phyloP scores from a whole-genome alignment of 1,140 invertebrate species.

The Piezodorus guildinii region DNA sequence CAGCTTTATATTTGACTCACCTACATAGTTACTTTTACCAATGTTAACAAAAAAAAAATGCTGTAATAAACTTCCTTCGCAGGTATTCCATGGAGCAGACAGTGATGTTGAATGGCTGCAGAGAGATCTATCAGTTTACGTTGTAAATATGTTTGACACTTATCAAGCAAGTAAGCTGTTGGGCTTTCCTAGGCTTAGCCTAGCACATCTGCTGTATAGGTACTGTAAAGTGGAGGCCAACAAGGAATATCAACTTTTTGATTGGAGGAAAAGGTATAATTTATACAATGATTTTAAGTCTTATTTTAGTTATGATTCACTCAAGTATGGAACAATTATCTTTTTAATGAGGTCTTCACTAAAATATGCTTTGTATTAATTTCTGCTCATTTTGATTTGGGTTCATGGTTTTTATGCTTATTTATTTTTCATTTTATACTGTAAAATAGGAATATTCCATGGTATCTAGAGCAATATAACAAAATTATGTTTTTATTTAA shows the following conservation, averaged over 20 bases:
- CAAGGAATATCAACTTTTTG: conserved; percentile 86
- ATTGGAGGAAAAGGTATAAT: conserved; percentile 84
- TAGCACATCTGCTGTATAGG: conserved; percentile 64
- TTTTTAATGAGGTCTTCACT: no score
- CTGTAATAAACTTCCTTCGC: not conserved
- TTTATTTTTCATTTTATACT: no score
- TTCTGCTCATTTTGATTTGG: no score
- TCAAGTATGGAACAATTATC: no score
- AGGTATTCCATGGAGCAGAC: conserved; percentile 88
- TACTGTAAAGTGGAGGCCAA: conserved; percentile 72
- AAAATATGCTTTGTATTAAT: no score
- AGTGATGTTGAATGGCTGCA: conserved; percentile 89
- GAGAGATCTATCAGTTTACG: conserved; percentile 84
- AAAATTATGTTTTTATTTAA: no score
- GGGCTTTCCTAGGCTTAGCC: conserved; percentile 55
- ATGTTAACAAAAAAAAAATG: no score
- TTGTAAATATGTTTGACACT: conserved; percentile 97
- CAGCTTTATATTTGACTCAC: no score
- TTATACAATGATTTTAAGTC: not conserved
- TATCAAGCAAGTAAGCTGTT: conserved; percentile 72
- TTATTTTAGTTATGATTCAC: not conserved
- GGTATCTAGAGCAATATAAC: no score
- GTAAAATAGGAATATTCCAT: no score
- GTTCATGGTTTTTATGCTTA: no score
- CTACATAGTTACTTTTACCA: no score